Conservation (phyloP, 1,140 invertebrate genomes). For the Atopsyche davidsoni region DNA sequence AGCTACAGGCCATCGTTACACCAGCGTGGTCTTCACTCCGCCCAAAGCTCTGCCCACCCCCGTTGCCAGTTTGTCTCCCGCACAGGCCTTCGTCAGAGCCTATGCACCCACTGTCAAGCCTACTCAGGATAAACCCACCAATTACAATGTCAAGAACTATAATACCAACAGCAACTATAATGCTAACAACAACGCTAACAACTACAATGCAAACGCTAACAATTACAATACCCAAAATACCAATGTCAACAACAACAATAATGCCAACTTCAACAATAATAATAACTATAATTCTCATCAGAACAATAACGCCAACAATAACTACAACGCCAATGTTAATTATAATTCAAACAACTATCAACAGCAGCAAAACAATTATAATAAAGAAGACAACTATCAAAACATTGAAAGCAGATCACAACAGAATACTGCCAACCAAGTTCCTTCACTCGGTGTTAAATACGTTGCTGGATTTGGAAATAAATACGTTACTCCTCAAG, state of each 20-base stretch:
- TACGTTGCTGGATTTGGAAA: constrained; percentile 26
- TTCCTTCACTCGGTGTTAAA: constrained; percentile 21
- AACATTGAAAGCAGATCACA: not conserved
- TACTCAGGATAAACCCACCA: constrained; percentile 11
- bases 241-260: constrained; percentile 1
- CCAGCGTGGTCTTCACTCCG: constrained; percentile 37
- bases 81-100: constrained; percentile 37
- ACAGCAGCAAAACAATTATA: not conserved
- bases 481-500: constrained; percentile 27
- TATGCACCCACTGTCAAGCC: constrained; percentile 35
- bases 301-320: no score
- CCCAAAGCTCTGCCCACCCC: constrained; percentile 28
- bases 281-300: no score
- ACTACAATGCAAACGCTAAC: constrained; percentile 32
- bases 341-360: no score
- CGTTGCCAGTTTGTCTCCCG: constrained; percentile 35
- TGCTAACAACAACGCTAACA: constrained; percentile 2
- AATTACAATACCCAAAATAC: constrained; percentile 32
- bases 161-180: constrained; percentile 17
- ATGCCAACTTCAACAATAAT: constrained; percentile 7
- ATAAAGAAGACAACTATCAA: constrained; percentile 8
- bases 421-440: constrained; percentile 10
- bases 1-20: constrained; percentile 37
- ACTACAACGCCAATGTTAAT: no score
- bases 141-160: constrained; percentile 31